These are phyloP conservation scores for Xylophagus ater DNA, from an alignment of 2,888 invertebrate species.

Conservation along the genomic window DNA sequence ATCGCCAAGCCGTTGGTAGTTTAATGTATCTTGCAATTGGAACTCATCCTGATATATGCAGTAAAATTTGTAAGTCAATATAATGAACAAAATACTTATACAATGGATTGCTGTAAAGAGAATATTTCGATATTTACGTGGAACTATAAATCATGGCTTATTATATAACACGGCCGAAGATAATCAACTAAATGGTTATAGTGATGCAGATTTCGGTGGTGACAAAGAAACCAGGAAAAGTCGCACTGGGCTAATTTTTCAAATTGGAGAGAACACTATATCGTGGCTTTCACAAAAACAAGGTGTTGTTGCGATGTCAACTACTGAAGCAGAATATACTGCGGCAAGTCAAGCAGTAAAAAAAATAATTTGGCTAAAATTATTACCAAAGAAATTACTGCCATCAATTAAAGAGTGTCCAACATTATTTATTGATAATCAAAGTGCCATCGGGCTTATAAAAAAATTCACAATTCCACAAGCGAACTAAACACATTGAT, in stretches of 20 bases:
- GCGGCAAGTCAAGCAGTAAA: too few species aligned
- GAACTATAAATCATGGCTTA: neutral
- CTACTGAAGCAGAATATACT: slow-evolving; percentile 3
- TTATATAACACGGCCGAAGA: neutral
- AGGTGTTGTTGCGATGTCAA: neutral
- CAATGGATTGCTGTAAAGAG: neutral
- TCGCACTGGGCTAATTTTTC: neutral
- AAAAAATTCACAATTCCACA: too few species aligned
- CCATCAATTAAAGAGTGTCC: too few species aligned
- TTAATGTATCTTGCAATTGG: too few species aligned
- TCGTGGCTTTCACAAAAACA: slow-evolving; percentile 2
- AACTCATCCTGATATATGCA: too few species aligned
- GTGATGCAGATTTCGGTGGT: slow-evolving; percentile 4
- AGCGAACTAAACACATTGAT: too few species aligned
- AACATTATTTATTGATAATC: too few species aligned
- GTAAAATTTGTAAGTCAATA: slow-evolving; percentile 1
- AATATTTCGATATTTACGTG: neutral
- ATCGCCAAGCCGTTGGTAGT: too few species aligned
- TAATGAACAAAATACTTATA: neutral
- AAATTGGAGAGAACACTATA: neutral
- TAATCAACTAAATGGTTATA: neutral
- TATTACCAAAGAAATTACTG: too few species aligned
- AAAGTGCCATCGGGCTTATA: too few species aligned
- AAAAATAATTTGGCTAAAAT: too few species aligned
- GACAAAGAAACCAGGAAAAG: neutral